Conservation (phyloP, 1,140 invertebrate species). For the Akabosia matsudoensis region DNA sequence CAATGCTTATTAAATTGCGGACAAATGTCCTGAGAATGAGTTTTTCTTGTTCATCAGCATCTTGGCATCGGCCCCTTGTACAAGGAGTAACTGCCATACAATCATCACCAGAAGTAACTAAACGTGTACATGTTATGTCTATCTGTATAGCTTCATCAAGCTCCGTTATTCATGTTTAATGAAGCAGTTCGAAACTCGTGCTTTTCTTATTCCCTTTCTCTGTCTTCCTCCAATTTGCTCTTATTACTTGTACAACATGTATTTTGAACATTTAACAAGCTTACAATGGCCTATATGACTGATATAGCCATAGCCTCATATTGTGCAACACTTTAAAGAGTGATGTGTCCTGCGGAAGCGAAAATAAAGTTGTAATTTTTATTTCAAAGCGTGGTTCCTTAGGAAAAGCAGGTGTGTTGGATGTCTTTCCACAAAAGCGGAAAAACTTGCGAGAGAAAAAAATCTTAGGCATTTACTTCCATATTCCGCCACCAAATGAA, state of each 20-base stretch:
- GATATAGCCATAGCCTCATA: too few species aligned
- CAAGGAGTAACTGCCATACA: neutral
- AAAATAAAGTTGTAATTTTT: neutral
- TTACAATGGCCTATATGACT: too few species aligned
- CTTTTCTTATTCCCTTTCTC: neutral
- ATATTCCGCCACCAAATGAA: too few species aligned
- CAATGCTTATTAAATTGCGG: conserved; percentile 23
- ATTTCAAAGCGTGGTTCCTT: neutral
- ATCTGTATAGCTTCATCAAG: conserved; percentile 14
- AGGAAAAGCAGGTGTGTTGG: neutral
- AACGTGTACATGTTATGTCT: neutral
- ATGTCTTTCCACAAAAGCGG: conserved; percentile 6
- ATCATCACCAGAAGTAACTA: neutral
- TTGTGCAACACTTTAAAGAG: neutral
- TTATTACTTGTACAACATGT: neutral
- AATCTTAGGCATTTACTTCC: neutral
- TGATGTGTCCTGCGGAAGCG: neutral
- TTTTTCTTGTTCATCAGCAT: neutral
- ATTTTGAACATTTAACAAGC: too few species aligned
- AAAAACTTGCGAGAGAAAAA: too few species aligned
- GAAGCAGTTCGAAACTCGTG: conserved; percentile 15
- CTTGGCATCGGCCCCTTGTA: neutral
- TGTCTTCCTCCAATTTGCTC: neutral
- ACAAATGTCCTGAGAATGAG: conserved; percentile 23
- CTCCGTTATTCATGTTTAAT: conserved; percentile 25